Percentiles rank a stretch among this genome's conserved stretches.
Evolutionary conservation across 2,888 invertebrate genomes (phyloP).

Genomic region (Andrena minutula): DNA sequence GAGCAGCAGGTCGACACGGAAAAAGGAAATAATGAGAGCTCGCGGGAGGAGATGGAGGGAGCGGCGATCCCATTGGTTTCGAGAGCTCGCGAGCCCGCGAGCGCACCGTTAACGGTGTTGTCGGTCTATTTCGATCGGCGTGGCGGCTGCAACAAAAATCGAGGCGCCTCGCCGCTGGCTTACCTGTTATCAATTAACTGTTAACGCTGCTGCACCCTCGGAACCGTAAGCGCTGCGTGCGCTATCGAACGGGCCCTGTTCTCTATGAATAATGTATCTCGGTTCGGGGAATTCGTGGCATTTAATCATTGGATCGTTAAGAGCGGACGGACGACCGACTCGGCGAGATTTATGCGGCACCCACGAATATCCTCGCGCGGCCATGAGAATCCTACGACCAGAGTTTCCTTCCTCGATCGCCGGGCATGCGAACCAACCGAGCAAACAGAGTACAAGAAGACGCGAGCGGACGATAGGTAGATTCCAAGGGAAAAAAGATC

Average conservation of each 20-base stretch:
- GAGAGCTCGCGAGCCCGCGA: constrained; percentile 35
- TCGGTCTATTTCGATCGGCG: constrained; percentile 69
- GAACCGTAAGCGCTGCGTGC: constrained; percentile 57
- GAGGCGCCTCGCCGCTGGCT: constrained; percentile 56
- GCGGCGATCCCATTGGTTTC: constrained; percentile 60
- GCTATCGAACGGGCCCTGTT: constrained; percentile 49
- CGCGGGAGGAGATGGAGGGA: constrained; percentile 15
- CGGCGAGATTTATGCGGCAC: constrained; percentile 45
- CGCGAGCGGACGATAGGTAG: background rate
- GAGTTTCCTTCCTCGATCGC: constrained; percentile 6
- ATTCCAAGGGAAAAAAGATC: background rate
- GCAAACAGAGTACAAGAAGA: background rate
- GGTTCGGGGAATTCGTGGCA: constrained; percentile 60
- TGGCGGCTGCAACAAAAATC: constrained; percentile 67
- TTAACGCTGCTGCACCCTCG: constrained; percentile 61
- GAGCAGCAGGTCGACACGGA: constrained; percentile 21
- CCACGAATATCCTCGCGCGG: constrained; percentile 36
- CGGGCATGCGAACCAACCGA: background rate
- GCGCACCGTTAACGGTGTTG: constrained; percentile 67
- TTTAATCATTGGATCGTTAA: constrained; percentile 65
- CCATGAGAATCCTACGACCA: constrained; percentile 34
- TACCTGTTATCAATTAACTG: constrained; percentile 74
- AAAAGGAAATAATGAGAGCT: constrained; percentile 42
- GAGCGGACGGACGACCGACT: constrained; percentile 53
- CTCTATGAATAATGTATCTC: constrained; percentile 70